Conservation (phyloP, 2,797 vertebrate species). For the Anguilla megastoma region DNA sequence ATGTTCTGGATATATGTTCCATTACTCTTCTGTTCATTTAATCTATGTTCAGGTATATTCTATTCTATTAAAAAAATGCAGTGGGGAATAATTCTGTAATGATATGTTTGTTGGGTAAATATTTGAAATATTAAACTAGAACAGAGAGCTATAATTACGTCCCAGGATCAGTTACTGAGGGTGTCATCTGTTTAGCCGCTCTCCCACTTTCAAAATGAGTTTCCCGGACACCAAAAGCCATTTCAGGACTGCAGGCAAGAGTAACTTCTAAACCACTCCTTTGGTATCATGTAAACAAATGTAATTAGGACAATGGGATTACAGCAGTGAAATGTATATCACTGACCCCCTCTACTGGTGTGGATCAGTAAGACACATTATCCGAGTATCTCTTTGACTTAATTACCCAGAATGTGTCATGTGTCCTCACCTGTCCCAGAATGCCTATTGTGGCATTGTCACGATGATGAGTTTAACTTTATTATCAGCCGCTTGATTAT, state of each 20-base stretch:
- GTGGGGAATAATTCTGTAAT: not conserved
- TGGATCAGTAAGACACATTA: not conserved
- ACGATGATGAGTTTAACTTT: not conserved
- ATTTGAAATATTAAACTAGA: not conserved
- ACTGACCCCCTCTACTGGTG: not conserved
- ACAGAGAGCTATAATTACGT: not conserved
- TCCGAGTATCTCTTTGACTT: not conserved
- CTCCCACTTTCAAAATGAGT: not conserved
- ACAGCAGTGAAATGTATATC: slow-evolving; percentile 53
- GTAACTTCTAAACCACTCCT: not conserved
- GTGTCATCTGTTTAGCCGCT: not conserved
- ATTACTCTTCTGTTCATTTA: not conserved
- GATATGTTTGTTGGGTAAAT: not conserved
- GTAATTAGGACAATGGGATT: slow-evolving; percentile 65
- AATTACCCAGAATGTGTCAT: not conserved
- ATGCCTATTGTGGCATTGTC: not conserved
- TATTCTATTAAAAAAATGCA: not conserved
- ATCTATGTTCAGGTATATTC: not conserved
- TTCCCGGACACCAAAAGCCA: not conserved
- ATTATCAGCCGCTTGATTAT: not conserved
- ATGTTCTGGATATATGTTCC: not conserved
- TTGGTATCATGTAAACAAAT: slow-evolving; percentile 40
- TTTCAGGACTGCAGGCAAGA: not conserved
- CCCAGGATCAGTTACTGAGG: not conserved
- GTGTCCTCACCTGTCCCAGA: not conserved